Evolutionary conservation across 1,140 invertebrate species (phyloP).

Genomic region (Zeugodacus cucurbitae): DNA sequence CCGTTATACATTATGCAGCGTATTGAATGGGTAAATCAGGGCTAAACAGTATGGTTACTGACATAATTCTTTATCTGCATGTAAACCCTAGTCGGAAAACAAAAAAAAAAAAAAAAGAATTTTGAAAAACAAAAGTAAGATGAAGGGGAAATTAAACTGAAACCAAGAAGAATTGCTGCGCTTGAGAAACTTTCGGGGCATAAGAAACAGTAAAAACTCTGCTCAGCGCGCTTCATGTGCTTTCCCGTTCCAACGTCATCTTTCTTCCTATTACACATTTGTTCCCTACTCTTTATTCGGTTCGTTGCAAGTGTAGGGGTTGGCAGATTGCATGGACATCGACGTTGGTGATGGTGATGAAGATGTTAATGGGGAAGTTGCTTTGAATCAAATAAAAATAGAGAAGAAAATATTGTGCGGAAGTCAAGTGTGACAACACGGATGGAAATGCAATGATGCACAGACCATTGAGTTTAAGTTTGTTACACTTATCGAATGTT

Average conservation of each 20-base stretch:
- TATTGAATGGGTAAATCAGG: too few relatives aligned
- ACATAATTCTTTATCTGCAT: background rate
- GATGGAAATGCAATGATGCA: background rate
- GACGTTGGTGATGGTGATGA: background rate
- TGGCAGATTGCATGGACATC: constrained; percentile 1
- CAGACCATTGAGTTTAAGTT: constrained; percentile 19
- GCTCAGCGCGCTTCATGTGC: background rate
- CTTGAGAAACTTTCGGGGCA: background rate
- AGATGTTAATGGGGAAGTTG: background rate
- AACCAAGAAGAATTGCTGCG: background rate
- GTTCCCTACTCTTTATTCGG: too few relatives aligned
- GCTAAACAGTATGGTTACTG: too few relatives aligned
- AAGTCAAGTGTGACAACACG: too few relatives aligned
- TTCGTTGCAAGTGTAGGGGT: background rate
- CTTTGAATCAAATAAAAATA: background rate
- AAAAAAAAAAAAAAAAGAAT: background rate
- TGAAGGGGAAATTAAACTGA: constrained; percentile 16
- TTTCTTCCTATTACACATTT: background rate
- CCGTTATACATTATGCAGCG: too few relatives aligned
- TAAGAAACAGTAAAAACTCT: background rate
- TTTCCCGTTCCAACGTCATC: background rate
- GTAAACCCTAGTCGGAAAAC: background rate
- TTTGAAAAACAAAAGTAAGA: background rate
- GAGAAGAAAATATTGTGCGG: background rate
- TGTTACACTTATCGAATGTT: background rate